Evolutionary conservation across 2,888 invertebrate genomes (phyloP).

Genomic region (Macrostomum cliftonense): DNA sequence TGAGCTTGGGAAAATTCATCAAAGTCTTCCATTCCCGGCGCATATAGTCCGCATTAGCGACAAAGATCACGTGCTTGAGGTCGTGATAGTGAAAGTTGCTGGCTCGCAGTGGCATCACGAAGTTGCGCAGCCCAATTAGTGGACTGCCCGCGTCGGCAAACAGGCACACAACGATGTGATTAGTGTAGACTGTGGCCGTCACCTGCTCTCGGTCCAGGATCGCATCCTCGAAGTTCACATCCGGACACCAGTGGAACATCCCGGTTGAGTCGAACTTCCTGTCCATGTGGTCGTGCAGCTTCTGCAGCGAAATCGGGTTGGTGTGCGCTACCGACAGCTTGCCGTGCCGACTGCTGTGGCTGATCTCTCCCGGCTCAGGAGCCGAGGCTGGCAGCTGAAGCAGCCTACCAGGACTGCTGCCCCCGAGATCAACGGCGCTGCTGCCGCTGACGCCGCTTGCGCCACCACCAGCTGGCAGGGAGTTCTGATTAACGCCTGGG

Average conservation of each 20-base stretch:
- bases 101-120: constrained; percentile 96
- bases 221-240: constrained; percentile 85
- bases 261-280: constrained; percentile 74
- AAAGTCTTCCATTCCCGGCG: constrained; percentile 98
- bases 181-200: constrained; percentile 87
- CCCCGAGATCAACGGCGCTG: too few species aligned
- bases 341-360: too few species aligned
- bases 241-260: constrained; percentile 99
- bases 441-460: too few species aligned
- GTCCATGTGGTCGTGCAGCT: background rate
- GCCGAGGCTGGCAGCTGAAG: too few species aligned
- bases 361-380: too few species aligned
- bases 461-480: too few species aligned
- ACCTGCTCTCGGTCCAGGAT: constrained; percentile 92
- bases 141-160: constrained; percentile 98
- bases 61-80: constrained; percentile 96
- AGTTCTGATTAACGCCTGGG: too few species aligned
- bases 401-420: too few species aligned
- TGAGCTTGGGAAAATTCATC: constrained; percentile 97
- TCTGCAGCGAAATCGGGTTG: too few species aligned
- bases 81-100: constrained; percentile 99
- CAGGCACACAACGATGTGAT: constrained; percentile 93
- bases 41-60: constrained; percentile 94
- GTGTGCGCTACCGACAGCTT: too few species aligned
- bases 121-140: constrained; percentile 83